Conservation (phyloP, 2,888 invertebrate genomes). For the Augiades crinisus region DNA sequence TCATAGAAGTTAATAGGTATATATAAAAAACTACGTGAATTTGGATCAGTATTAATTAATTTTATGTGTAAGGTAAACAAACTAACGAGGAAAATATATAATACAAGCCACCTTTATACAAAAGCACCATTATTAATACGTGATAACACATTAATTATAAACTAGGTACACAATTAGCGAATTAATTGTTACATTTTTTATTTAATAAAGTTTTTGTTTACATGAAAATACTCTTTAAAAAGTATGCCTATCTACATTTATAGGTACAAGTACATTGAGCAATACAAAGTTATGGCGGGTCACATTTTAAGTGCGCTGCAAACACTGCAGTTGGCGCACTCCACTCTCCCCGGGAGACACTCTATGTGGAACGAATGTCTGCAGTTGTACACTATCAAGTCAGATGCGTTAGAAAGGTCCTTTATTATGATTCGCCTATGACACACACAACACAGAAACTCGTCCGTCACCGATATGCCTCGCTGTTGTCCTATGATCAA, state of each 20-base stretch:
- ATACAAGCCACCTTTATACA: constrained; percentile 60
- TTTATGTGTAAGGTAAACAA: constrained; percentile 1
- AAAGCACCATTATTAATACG: constrained; percentile 62
- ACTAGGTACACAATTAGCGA: constrained; percentile 1
- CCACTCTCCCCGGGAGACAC: constrained; percentile 84
- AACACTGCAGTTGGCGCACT: constrained; percentile 57
- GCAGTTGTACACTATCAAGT: constrained; percentile 92
- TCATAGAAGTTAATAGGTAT: no score
- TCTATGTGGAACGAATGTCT: constrained; percentile 94
- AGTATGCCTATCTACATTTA: constrained; percentile 32
- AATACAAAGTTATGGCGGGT: constrained; percentile 41
- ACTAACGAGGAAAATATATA: constrained; percentile 46
- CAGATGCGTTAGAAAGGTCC: constrained; percentile 85
- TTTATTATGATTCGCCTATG: constrained; percentile 87
- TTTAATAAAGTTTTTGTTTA: no score
- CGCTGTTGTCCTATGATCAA: constrained; percentile 88
- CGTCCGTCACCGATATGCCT: constrained; percentile 88
- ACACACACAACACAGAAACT: constrained; percentile 90
- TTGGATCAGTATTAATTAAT: not conserved
- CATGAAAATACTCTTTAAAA: no score
- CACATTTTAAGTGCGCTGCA: constrained; percentile 73
- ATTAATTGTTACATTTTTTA: constrained; percentile 5
- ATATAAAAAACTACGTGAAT: constrained; percentile 6
- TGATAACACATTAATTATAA: constrained; percentile 30
- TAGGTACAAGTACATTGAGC: constrained; percentile 50